Evolutionary conservation across 2,113 vertebrate species (phyloP).

Genomic region (Antigone vipio): DNA sequence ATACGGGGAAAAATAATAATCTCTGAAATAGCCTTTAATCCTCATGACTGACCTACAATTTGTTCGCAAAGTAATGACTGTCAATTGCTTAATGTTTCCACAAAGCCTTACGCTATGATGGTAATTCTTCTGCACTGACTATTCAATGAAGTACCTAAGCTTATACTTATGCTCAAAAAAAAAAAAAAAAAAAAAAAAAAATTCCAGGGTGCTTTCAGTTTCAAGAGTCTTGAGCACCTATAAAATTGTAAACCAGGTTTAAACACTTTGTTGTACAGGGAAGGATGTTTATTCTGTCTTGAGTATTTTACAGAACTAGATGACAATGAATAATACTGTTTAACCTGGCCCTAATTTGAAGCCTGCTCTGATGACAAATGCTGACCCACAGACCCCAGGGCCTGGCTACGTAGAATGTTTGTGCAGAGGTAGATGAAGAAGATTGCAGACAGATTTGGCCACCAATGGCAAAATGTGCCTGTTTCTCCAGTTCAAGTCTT

Average conservation of each 20-base stretch:
- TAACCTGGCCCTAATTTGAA: neutral
- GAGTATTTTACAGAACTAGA: neutral
- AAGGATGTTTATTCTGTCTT: neutral
- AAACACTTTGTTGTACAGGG: neutral
- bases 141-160: neutral
- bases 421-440: neutral
- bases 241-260: neutral
- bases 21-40: slow-evolving; percentile 5
- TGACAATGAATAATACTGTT: neutral
- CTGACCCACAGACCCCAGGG: neutral
- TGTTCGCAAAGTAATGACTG: neutral
- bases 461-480: neutral
- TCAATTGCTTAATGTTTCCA: neutral
- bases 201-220: neutral
- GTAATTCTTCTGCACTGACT: neutral
- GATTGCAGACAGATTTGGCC: neutral
- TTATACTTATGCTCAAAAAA: neutral
- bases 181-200: neutral
- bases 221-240: neutral
- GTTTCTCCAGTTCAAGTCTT: neutral
- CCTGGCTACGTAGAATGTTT: rapidly evolving
- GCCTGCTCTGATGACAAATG: neutral
- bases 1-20: neutral
- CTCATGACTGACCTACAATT: neutral
- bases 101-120: neutral